phyloP scores from a whole-genome alignment of 2,888 invertebrate species.

The Cistogaster globosa region DNA sequence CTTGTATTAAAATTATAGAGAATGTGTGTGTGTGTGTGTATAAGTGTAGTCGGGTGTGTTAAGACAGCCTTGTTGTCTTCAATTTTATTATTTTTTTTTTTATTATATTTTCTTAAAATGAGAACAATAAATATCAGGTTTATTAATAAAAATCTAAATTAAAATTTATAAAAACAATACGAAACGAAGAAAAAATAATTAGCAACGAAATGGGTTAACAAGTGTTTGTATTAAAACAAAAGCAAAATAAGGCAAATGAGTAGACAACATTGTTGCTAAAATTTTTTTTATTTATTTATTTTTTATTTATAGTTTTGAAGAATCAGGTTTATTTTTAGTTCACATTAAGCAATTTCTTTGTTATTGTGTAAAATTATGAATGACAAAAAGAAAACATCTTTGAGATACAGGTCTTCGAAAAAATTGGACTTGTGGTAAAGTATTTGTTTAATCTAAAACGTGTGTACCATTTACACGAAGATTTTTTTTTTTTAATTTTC shows the following conservation, averaged over 20 bases:
- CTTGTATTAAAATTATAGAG: background rate
- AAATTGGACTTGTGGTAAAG: too few relatives aligned
- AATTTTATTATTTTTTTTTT: constrained; percentile 16
- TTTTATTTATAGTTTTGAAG: too few relatives aligned
- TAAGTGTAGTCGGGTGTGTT: background rate
- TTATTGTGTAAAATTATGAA: too few relatives aligned
- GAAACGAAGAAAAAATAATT: constrained; percentile 12
- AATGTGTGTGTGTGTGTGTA: background rate
- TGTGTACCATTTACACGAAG: too few relatives aligned
- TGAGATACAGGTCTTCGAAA: too few relatives aligned
- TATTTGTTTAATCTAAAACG: too few relatives aligned
- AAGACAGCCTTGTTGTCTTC: background rate
- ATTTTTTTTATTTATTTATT: too few relatives aligned
- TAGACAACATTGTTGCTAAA: background rate
- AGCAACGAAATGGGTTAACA: constrained; percentile 44
- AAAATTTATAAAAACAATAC: constrained; percentile 6
- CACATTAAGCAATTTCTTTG: too few relatives aligned
- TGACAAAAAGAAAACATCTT: too few relatives aligned
- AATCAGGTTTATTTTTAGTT: too few relatives aligned
- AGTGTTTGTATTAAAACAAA: constrained; percentile 37
- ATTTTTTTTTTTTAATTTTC: too few relatives aligned
- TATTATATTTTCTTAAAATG: constrained; percentile 1
- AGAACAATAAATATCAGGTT: constrained; percentile 51
- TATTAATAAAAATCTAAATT: constrained; percentile 22
- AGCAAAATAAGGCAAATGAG: background rate